Evolutionary conservation across 30 jellyfish, hydroid and myxozoan species (phyloP).

Genomic region (Hydra vulgaris): DNA sequence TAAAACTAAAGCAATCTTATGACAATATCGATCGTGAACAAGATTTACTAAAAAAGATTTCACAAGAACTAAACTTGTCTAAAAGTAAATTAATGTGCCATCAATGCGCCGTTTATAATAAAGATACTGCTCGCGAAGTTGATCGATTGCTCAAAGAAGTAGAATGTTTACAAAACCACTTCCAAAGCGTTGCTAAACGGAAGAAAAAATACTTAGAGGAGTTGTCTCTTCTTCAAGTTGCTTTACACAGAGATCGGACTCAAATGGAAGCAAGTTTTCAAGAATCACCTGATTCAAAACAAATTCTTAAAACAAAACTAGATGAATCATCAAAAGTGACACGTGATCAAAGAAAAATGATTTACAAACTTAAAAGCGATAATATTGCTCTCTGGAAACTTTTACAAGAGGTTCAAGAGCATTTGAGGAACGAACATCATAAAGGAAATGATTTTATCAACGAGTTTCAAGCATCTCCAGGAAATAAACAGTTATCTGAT

Average conservation of each 20-base stretch:
- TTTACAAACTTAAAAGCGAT: conserved; percentile 27
- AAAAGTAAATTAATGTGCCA: conserved; percentile 8
- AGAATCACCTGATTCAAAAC: conserved; percentile 17
- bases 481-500: not conserved
- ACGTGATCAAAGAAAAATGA: conserved; percentile 37
- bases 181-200: conserved; percentile 30
- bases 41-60: conserved; percentile 19
- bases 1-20: conserved; percentile 31
- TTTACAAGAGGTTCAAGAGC: conserved; percentile 32
- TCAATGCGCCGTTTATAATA: not conserved
- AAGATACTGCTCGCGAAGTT: not conserved
- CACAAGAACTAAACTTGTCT: not conserved
- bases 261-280: conserved; percentile 30
- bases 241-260: conserved; percentile 31
- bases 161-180: conserved; percentile 16
- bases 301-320: not conserved
- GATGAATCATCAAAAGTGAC: conserved; percentile 27
- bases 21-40: conserved; percentile 20
- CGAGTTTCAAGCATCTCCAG: not conserved
- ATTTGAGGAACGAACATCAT: conserved; percentile 4
- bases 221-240: conserved; percentile 24
- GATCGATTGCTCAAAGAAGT: conserved; percentile 27
- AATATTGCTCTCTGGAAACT: conserved; percentile 31
- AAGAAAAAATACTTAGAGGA: conserved; percentile 33
- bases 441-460: not conserved